Percentiles rank a stretch among this genome's conserved stretches.
phyloP scores from a whole-genome alignment of 2,888 invertebrate genomes.

The Gisinianus flammeolus region DNA sequence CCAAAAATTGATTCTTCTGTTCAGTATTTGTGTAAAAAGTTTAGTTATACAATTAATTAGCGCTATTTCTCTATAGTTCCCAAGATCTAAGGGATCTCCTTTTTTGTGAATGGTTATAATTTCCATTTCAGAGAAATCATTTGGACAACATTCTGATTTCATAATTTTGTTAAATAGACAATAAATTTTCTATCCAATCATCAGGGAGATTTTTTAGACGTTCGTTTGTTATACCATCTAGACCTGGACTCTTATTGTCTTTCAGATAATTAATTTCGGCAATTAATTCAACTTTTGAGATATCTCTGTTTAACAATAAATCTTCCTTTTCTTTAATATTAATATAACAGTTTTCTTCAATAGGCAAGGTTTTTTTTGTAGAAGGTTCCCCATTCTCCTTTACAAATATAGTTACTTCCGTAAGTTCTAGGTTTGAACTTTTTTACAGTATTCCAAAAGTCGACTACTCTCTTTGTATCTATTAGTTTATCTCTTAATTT shows the following conservation, averaged over 20 bases:
- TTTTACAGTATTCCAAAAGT: background rate
- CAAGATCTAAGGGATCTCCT: conserved; percentile 34
- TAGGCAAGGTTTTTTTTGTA: background rate
- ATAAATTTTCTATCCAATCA: background rate
- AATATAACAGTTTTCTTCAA: background rate
- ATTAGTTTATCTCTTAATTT: background rate
- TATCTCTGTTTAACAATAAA: background rate
- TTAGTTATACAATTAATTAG: conserved; percentile 38
- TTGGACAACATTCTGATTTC: conserved; percentile 32
- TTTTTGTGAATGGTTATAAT: conserved; percentile 47
- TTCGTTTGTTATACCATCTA: conserved; percentile 47
- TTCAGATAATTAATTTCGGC: conserved; percentile 22
- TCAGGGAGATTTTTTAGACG: conserved; percentile 39
- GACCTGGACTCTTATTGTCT: conserved; percentile 42
- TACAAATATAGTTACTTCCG: background rate
- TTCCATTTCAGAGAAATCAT: conserved; percentile 6
- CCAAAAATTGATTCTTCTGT: conserved; percentile 31
- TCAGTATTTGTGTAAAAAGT: conserved; percentile 44
- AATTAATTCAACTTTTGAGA: conserved; percentile 38
- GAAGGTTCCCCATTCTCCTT: background rate
- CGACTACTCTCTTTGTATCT: background rate
- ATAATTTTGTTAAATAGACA: conserved; percentile 33
- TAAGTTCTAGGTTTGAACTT: background rate
- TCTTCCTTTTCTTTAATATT: background rate
- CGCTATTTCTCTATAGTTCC: conserved; percentile 46